These are phyloP conservation scores for Vombatus ursinus DNA, from an alignment of 2,113 vertebrate genomes.

Conservation along the genomic window DNA sequence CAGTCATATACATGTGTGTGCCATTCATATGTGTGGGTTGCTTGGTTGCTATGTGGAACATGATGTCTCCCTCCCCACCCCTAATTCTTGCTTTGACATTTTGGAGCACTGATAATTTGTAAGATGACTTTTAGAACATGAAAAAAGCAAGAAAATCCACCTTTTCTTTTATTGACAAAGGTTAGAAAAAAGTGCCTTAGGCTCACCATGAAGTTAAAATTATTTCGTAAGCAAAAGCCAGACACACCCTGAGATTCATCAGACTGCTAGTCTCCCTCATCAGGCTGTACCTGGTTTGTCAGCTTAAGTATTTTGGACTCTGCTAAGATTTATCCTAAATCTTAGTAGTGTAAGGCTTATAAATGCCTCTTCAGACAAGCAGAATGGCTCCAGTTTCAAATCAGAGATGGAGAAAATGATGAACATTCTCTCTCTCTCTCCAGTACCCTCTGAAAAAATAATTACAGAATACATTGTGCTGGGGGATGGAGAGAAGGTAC, in stretches of 20 bases:
- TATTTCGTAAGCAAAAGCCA: neutral
- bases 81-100: neutral
- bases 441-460: neutral
- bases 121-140: neutral
- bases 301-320: neutral
- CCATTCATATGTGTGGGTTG: neutral
- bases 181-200: neutral
- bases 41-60: neutral
- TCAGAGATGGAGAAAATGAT: neutral
- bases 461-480: neutral
- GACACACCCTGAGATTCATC: neutral
- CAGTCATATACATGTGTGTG: neutral
- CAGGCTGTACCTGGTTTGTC: neutral
- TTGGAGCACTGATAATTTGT: neutral
- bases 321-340: constrained; percentile 33
- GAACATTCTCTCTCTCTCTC: neutral
- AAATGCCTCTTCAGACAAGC: neutral
- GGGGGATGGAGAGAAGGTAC: neutral
- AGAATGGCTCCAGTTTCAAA: neutral
- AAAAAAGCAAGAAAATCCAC: constrained; percentile 8
- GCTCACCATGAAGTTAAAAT: neutral
- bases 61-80: neutral
- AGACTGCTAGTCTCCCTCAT: neutral
- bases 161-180: constrained; percentile 5
- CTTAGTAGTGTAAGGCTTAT: constrained; percentile 17